These are phyloP conservation scores for Gastracanthus pulcherrimus DNA, from an alignment of 2,888 invertebrate species.

Conservation along the genomic window DNA sequence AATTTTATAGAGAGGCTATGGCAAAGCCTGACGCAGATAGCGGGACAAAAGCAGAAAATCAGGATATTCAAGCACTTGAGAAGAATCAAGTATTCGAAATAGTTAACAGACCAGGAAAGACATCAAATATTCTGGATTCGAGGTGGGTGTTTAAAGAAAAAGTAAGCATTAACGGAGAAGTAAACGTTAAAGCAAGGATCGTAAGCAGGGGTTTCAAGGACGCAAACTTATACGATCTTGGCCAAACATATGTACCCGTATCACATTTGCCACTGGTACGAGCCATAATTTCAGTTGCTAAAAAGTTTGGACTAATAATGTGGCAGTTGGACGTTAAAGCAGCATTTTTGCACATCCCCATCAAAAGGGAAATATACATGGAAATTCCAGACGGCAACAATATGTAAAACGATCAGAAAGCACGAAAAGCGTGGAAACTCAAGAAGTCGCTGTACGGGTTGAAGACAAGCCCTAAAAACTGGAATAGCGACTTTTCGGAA, in stretches of 20 bases:
- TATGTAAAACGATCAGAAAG: too few relatives aligned
- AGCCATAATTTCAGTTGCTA: not conserved
- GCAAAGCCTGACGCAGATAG: not conserved
- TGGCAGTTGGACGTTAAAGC: not conserved
- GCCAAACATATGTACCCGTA: not conserved
- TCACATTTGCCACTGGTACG: not conserved
- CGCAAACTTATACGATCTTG: not conserved
- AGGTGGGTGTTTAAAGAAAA: too few relatives aligned
- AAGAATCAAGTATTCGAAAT: not conserved
- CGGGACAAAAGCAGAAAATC: not conserved
- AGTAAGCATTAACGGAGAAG: too few relatives aligned
- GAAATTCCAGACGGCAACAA: not conserved
- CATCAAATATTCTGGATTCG: too few relatives aligned
- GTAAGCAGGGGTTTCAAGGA: not conserved
- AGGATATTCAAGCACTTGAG: not conserved
- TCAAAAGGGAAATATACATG: constrained; percentile 2
- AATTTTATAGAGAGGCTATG: not conserved
- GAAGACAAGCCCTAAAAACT: not conserved
- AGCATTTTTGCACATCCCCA: not conserved
- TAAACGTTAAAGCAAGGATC: not conserved
- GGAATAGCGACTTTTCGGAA: too few relatives aligned
- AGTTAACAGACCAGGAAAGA: too few relatives aligned
- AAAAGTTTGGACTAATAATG: not conserved
- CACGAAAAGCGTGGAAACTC: too few relatives aligned
- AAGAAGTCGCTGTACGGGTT: too few relatives aligned